Evolutionary conservation across 2,797 vertebrate genomes (phyloP), one percentile per base, ranked within the genome.

Genomic region (Gymnothorax reevesii): DNA sequence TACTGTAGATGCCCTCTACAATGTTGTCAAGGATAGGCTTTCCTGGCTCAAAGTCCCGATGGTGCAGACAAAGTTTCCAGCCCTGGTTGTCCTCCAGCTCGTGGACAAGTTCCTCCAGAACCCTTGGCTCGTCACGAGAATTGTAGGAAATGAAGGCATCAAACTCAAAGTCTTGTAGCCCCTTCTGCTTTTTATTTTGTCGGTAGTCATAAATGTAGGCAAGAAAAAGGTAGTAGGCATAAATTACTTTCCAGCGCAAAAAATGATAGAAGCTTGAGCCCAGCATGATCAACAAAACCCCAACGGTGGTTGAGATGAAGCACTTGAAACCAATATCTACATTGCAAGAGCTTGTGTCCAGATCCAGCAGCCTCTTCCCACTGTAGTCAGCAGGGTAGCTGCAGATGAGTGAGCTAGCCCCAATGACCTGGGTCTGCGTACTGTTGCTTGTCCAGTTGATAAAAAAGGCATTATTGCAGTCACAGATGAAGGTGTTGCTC

Each of bases 101-200:
- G 1, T 95, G 94, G 69, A 95, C 7, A 80, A 96, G 87, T 80
- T 94, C 86, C 22, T 13, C 13, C 13, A 94, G 75, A 66, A 96
- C 94, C 95, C 94, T 95, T 13, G 77, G 69, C 86, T 96, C 95
- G 73, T 96, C 94, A 0, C 93, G 86, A 64, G 62, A n/a, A 82
- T 95, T 96, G 54, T 95, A 96, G 64, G 95, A 96, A 89, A 96
- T 83, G 20, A 96, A 96, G 54, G 95, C 93, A 0, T 96, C 95
- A 0, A 95, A 96, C 89, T 92, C 90, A 66, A 89, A 84, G 9
- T 17, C 55, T n/a, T 22, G 2, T 0, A 17, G 22, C 20, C 22
- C 64, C 22, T 22, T 82, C 13, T 83, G 8, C 80, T 64, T 93
- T 85, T 91, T 91, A 85, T 85, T 92, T 13, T 90, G 55, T 80